Evolutionary conservation across 2,113 vertebrate genomes (phyloP).

Genomic region (Tricholaema leucomelas): DNA sequence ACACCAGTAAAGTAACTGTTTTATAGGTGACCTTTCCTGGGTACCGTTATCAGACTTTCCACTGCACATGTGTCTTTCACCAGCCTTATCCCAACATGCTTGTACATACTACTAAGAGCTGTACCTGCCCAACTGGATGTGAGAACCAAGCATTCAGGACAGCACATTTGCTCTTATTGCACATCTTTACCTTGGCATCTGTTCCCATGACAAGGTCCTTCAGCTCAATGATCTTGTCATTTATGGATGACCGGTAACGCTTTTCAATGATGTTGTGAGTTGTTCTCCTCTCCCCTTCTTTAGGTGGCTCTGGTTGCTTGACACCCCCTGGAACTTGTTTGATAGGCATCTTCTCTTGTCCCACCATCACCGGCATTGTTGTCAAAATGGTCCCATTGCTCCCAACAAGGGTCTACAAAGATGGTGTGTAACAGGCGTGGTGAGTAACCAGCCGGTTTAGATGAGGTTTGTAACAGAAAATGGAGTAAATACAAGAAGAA

Average conservation of each 20-base stretch:
- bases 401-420: conserved; percentile 89
- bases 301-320: conserved; percentile 83
- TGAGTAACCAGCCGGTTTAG: background rate
- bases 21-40: background rate
- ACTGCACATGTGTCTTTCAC: background rate
- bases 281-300: conserved; percentile 94
- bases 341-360: conserved; percentile 94
- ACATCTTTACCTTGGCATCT: conserved; percentile 89
- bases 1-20: background rate
- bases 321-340: conserved; percentile 85
- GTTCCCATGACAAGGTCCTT: conserved; percentile 96
- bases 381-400: conserved; percentile 92
- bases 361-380: conserved; percentile 94
- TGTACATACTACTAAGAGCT: background rate
- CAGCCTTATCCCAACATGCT: accelerated
- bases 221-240: conserved; percentile 96
- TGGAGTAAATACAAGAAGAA: background rate
- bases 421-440: accelerated
- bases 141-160: background rate
- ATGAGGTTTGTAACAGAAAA: background rate
- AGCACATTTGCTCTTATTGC: background rate
- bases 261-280: conserved; percentile 99
- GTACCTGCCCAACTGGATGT: background rate
- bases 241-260: conserved; percentile 95
- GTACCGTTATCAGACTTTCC: background rate